phyloP scores from a whole-genome alignment of 2,888 invertebrate species.

The Aporophyla nigra region DNA sequence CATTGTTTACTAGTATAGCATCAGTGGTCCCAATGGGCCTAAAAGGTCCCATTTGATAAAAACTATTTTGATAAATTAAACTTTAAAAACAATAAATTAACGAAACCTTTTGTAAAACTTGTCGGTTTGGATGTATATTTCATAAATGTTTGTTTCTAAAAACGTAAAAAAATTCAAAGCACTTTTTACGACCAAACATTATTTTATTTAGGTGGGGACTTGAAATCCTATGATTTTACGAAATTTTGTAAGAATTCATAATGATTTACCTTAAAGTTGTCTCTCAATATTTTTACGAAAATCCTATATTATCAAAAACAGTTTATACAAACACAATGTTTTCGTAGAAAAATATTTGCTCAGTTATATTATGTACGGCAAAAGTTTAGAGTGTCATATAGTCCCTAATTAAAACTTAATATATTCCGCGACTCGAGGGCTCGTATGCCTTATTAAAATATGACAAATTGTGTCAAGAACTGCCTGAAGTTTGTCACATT shows the following conservation, averaged over 20 bases:
- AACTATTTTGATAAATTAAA: not conserved
- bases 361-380: constrained; percentile 28
- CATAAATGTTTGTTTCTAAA: not conserved
- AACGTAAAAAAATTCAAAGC: no score
- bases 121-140: not conserved
- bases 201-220: not conserved
- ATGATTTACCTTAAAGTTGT: not conserved
- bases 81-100: not conserved
- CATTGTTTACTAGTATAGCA: not conserved
- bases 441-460: constrained; percentile 39
- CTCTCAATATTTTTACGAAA: not conserved
- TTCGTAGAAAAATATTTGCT: constrained; percentile 45
- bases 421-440: constrained; percentile 32
- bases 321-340: constrained; percentile 17
- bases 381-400: constrained; percentile 33
- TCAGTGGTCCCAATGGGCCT: not conserved
- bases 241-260: not conserved
- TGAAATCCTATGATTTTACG: not conserved
- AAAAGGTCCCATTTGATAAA: not conserved
- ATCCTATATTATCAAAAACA: not conserved
- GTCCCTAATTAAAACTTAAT: constrained; percentile 62
- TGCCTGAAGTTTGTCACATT: constrained; percentile 28
- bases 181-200: not conserved
- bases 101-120: not conserved
- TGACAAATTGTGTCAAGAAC: constrained; percentile 34